Conservation (phyloP, 2,797 vertebrate genomes). For the Myotis planiceps region DNA sequence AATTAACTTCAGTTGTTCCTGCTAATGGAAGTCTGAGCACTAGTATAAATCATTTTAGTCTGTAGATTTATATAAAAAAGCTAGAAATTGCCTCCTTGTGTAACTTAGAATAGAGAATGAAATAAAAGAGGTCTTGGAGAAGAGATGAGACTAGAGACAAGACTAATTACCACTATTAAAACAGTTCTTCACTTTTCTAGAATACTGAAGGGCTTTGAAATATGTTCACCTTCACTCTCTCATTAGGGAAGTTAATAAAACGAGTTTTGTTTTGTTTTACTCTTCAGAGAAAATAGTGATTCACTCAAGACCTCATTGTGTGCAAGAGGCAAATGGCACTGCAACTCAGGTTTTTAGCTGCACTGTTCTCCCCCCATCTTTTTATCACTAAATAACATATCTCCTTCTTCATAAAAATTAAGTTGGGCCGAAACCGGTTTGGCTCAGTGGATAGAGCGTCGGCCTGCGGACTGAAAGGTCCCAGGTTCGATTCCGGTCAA, state of each 20-base stretch:
- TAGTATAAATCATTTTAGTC: not conserved
- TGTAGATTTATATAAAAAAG: not conserved
- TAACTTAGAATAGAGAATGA: not conserved
- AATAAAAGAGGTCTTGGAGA: not conserved
- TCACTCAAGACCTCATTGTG: fast-evolving
- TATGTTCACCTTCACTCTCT: not conserved
- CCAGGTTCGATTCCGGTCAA: too few relatives aligned
- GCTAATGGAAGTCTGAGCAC: not conserved
- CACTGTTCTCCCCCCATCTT: not conserved
- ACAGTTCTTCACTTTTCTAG: not conserved
- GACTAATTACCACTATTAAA: not conserved
- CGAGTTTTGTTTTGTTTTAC: not conserved
- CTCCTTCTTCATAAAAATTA: not conserved
- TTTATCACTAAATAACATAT: not conserved
- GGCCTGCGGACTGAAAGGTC: too few relatives aligned
- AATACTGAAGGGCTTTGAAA: not conserved
- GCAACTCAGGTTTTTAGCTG: not conserved
- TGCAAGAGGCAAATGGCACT: not conserved
- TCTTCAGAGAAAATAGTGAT: not conserved
- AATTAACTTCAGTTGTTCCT: slow-evolving; percentile 9
- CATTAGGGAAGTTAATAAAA: not conserved
- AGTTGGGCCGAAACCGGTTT: too few relatives aligned
- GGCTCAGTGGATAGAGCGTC: too few relatives aligned
- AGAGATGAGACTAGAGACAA: not conserved
- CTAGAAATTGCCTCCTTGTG: not conserved